Percentiles rank a stretch among this genome's conserved stretches.
phyloP scores from a whole-genome alignment of 2,797 vertebrate genomes.

The Apogon talboti region DNA sequence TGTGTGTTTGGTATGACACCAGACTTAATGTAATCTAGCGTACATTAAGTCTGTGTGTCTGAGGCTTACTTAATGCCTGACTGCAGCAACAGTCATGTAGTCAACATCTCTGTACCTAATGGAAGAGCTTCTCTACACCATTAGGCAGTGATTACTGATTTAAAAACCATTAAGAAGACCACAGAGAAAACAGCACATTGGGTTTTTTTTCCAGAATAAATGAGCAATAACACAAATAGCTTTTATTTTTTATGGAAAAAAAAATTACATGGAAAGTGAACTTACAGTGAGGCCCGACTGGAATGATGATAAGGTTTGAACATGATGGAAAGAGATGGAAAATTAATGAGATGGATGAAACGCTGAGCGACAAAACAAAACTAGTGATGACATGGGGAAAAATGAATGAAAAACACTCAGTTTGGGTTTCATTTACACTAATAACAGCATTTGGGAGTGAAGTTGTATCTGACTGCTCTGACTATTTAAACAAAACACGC shows the following conservation, averaged over 20 bases:
- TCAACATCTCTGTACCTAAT: conserved; percentile 60
- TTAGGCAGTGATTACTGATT: conserved; percentile 56
- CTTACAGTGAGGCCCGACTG: conserved; percentile 46
- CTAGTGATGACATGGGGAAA: conserved; percentile 5
- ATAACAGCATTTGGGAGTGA: conserved; percentile 74
- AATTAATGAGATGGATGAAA: conserved; percentile 70
- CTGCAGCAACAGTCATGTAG: conserved; percentile 62
- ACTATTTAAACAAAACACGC: conserved; percentile 55
- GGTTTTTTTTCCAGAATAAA: conserved; percentile 19
- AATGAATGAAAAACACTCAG: conserved; percentile 27
- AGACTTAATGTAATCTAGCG: conserved; percentile 71
- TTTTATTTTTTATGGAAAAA: conserved; percentile 2
- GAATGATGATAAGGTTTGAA: conserved; percentile 67
- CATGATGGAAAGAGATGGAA: conserved; percentile 63
- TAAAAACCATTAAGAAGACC: conserved; percentile 51
- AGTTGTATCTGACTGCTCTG: conserved; percentile 63
- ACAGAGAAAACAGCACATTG: conserved; percentile 1
- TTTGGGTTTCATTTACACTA: conserved; percentile 60
- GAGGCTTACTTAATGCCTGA: conserved; percentile 58
- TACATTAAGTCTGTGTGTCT: conserved; percentile 66
- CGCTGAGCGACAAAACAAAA: conserved; percentile 53
- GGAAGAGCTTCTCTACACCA: conserved; percentile 62
- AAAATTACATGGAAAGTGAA: conserved; percentile 51
- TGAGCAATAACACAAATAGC: conserved; percentile 28
- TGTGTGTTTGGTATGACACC: conserved; percentile 57